phyloP scores from a whole-genome alignment of 2,113 vertebrate genomes.

The Paramisgurnus dabryanus region DNA sequence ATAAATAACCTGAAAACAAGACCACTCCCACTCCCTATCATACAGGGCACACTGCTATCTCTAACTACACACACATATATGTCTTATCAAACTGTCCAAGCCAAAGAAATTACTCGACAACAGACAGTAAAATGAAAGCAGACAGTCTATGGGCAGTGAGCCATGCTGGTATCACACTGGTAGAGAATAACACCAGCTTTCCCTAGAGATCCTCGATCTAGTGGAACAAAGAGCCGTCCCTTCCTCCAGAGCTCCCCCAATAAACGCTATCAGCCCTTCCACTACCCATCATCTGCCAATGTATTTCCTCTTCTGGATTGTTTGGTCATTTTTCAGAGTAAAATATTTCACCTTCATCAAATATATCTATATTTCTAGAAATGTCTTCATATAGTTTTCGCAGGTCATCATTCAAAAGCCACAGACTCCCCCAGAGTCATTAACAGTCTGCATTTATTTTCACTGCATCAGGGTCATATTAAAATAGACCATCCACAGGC shows the following conservation, averaged over 20 bases:
- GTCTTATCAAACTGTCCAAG: slow-evolving; percentile 28
- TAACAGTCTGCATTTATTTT: slow-evolving; percentile 1
- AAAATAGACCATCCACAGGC: slow-evolving; percentile 13
- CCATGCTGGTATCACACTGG: slow-evolving; percentile 22
- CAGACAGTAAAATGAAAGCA: slow-evolving; percentile 36
- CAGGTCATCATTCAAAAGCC: not conserved
- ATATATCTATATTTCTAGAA: not conserved
- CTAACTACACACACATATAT: not conserved
- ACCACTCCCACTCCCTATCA: slow-evolving; percentile 19
- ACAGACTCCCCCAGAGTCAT: not conserved
- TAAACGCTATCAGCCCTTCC: not conserved
- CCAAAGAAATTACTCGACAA: slow-evolving; percentile 30
- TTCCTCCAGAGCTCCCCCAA: slow-evolving; percentile 26
- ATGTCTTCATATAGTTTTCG: not conserved
- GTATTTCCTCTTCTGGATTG: not conserved
- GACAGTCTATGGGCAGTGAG: slow-evolving; percentile 37
- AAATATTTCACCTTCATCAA: too few species aligned
- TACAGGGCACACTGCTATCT: slow-evolving; percentile 1
- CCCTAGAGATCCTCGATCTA: slow-evolving; percentile 14
- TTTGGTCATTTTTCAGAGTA: not conserved
- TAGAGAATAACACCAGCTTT: slow-evolving; percentile 20
- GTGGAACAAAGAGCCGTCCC: slow-evolving; percentile 45
- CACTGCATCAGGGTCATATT: slow-evolving; percentile 28
- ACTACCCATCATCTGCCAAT: not conserved
- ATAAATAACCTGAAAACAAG: slow-evolving; percentile 21